A percentile compares a stretch with the other conserved stretches of the same genome.
phyloP scores from a whole-genome alignment of 2,888 invertebrate genomes.

The Proisotoma minuta region DNA sequence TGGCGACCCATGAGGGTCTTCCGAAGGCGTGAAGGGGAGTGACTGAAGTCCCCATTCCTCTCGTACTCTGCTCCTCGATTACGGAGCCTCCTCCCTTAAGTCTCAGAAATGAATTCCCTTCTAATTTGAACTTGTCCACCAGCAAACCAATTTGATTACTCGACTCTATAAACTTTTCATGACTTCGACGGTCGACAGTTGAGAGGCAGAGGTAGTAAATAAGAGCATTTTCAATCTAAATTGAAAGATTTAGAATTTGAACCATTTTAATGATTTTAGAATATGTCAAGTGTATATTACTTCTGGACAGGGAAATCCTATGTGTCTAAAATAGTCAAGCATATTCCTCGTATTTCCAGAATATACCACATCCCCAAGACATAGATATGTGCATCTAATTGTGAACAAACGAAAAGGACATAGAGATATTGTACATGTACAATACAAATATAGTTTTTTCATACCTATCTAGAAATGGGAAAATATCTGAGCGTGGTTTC shows the following conservation, averaged over 20 bases:
- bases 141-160: conserved; percentile 87
- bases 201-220: conserved; percentile 87
- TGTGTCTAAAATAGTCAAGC: conserved; percentile 88
- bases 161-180: conserved; percentile 87
- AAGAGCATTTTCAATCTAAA: conserved; percentile 80
- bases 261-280: not conserved
- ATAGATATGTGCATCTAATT: conserved; percentile 72
- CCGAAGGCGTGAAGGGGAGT: conserved; percentile 67
- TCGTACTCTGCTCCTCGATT: not conserved
- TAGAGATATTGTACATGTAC: not conserved
- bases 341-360: conserved; percentile 86
- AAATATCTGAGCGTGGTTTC: conserved; percentile 88
- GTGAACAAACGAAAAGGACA: not conserved
- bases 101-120: conserved; percentile 67
- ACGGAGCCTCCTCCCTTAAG: not conserved
- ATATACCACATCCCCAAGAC: conserved; percentile 85
- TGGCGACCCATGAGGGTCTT: conserved; percentile 63
- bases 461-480: conserved; percentile 77
- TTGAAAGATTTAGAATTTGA: not conserved
- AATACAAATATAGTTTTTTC: not conserved
- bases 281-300: conserved; percentile 11
- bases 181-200: conserved; percentile 72
- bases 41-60: conserved; percentile 20
- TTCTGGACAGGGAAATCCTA: conserved; percentile 95
- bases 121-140: conserved; percentile 84